Percentiles rank a stretch among this genome's conserved stretches.
These are phyloP conservation scores for Lepidonotus clava DNA, from an alignment of 2,888 invertebrate species.

Conservation along the genomic window DNA sequence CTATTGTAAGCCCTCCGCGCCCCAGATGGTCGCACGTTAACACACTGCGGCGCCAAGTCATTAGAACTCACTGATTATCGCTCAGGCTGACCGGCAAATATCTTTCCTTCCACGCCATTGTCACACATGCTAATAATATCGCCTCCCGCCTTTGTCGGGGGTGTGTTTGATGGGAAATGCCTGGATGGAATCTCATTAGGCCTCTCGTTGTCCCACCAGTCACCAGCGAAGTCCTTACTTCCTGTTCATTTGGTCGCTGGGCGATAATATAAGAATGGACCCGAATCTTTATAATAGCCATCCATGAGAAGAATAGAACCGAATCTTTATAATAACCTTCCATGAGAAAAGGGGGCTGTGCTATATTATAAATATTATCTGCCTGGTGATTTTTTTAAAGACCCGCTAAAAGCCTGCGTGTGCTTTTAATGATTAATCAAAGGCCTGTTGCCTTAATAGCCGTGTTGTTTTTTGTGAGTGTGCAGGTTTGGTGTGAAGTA, in stretches of 20 bases:
- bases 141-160: conserved; percentile 19
- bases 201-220: background rate
- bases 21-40: conserved; percentile 47
- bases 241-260: background rate
- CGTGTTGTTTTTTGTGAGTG: background rate
- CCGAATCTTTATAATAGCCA: background rate
- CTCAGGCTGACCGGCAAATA: conserved; percentile 31
- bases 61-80: conserved; percentile 39
- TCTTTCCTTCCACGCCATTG: conserved; percentile 37
- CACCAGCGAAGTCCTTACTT: background rate
- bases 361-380: background rate
- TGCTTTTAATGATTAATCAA: conserved; percentile 37
- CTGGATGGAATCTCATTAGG: background rate
- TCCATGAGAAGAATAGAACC: background rate
- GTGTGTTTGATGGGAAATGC: background rate
- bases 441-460: conserved; percentile 19
- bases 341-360: conserved; percentile 1
- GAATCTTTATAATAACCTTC: background rate
- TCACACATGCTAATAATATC: conserved; percentile 33
- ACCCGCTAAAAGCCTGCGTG: background rate
- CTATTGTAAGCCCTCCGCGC: background rate
- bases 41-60: conserved; percentile 19
- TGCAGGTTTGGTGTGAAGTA: conserved; percentile 14
- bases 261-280: background rate
- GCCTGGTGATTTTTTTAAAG: background rate